phyloP scores from a whole-genome alignment of 2,797 vertebrate species.

The Synanceia verrucosa region DNA sequence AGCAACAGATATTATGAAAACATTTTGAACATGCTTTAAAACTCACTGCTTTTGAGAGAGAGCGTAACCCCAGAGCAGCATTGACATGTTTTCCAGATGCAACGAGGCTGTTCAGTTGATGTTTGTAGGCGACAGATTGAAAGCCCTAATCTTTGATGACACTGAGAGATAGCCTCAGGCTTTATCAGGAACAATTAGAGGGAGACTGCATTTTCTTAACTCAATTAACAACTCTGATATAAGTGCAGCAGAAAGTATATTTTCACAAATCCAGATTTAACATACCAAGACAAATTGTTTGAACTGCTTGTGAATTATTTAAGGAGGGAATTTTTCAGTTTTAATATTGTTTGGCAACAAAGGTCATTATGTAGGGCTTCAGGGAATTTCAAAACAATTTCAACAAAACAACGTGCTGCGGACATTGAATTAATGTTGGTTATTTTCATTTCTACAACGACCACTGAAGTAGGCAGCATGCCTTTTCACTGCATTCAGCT shows the following conservation, averaged over 20 bases:
- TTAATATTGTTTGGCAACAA: conserved; percentile 9
- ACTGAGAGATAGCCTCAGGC: conserved; percentile 22
- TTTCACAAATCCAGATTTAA: conserved; percentile 12
- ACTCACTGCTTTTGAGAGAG: not conserved
- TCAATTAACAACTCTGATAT: conserved; percentile 27
- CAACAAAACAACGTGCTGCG: not conserved
- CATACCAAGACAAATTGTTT: conserved; percentile 1
- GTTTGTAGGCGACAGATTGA: conserved; percentile 24
- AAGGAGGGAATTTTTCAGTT: not conserved
- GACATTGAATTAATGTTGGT: conserved; percentile 10
- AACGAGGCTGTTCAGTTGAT: conserved; percentile 10
- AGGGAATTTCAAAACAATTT: conserved; percentile 21
- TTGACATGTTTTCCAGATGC: conserved; percentile 20
- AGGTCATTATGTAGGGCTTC: not conserved
- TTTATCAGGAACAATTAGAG: conserved; percentile 40
- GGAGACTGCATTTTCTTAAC: conserved; percentile 14
- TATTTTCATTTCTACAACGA: not conserved
- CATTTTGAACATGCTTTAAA: conserved; percentile 5
- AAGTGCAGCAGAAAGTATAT: conserved; percentile 16
- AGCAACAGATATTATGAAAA: not conserved
- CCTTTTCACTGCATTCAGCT: not conserved
- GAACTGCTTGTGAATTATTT: conserved; percentile 4
- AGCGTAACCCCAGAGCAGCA: not conserved
- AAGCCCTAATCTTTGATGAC: conserved; percentile 47
- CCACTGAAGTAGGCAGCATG: not conserved